A percentile compares a stretch with the other conserved stretches of the same genome.
phyloP scores from a whole-genome alignment of 2,888 invertebrate genomes.

The Bugulina stolonifera region DNA sequence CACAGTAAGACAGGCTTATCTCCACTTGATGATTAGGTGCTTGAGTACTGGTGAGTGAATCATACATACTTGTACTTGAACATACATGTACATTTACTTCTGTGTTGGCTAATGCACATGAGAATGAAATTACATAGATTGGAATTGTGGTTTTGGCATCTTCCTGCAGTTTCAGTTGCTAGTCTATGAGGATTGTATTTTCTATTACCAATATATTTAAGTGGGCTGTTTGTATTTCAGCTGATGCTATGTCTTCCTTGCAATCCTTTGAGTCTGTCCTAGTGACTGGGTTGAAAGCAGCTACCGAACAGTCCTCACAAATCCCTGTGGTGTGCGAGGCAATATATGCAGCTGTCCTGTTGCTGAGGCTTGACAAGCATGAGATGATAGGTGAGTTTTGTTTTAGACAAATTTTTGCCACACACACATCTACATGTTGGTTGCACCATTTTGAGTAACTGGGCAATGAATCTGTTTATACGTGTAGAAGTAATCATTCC shows the following conservation, averaged over 20 bases:
- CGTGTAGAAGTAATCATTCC: too few relatives aligned
- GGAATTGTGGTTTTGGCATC: too few relatives aligned
- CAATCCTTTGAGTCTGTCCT: constrained; percentile 61
- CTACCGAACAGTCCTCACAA: constrained; percentile 65
- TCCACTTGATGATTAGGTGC: constrained; percentile 62
- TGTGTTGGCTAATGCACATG: too few relatives aligned
- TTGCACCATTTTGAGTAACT: too few relatives aligned
- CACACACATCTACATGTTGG: too few relatives aligned
- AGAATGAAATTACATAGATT: too few relatives aligned
- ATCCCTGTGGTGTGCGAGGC: constrained; percentile 67
- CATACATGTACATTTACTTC: too few relatives aligned
- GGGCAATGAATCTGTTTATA: too few relatives aligned
- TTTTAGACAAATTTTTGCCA: neutral
- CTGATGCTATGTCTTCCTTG: constrained; percentile 43
- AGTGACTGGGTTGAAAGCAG: constrained; percentile 68
- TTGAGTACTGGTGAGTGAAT: neutral
- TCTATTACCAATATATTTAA: too few relatives aligned
- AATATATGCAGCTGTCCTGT: constrained; percentile 63
- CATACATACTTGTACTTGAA: too few relatives aligned
- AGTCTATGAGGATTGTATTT: too few relatives aligned
- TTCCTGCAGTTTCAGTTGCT: too few relatives aligned
- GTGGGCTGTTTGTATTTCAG: constrained; percentile 32
- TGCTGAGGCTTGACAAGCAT: constrained; percentile 61
- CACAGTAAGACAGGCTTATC: constrained; percentile 70
- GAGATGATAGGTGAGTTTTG: constrained; percentile 44